Conservation (phyloP, 2,888 invertebrate genomes). For the Toxonevra muliebris region DNA sequence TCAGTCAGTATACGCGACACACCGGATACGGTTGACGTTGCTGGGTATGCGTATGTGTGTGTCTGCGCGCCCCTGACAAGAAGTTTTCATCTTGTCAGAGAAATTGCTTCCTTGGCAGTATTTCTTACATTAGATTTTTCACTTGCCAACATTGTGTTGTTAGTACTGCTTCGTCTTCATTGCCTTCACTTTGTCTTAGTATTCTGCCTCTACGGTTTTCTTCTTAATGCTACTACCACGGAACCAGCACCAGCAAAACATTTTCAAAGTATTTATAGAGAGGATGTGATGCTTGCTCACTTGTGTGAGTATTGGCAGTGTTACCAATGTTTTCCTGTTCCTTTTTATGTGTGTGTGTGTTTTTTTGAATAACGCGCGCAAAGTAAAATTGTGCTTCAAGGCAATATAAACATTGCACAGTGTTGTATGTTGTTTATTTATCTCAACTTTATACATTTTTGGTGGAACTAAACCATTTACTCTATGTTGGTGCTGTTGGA, state of each 20-base stretch:
- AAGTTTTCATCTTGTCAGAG: background rate
- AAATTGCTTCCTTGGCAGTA: conserved; percentile 22
- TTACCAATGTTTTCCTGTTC: background rate
- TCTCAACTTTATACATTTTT: background rate
- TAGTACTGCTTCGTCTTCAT: too few relatives aligned
- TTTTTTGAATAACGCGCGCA: conserved; percentile 12
- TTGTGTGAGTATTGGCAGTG: background rate
- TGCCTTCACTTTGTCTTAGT: too few relatives aligned
- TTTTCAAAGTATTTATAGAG: background rate
- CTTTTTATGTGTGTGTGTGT: conserved; percentile 1
- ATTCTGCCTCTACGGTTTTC: background rate
- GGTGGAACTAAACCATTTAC: background rate
- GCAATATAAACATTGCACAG: conserved; percentile 22
- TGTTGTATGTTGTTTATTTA: conserved; percentile 25
- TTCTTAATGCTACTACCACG: background rate
- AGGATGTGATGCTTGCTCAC: too few relatives aligned
- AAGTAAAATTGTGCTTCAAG: conserved; percentile 23
- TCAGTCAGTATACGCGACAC: too few relatives aligned
- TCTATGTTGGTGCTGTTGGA: background rate
- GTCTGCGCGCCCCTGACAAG: background rate
- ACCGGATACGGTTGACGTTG: too few relatives aligned
- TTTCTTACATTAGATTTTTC: conserved; percentile 7
- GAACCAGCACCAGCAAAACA: background rate
- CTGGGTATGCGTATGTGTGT: too few relatives aligned
- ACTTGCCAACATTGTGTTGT: background rate